Base-by-base conservation (phyloP, 1,140 invertebrate species). In the Drosophila watanabei region DNA sequence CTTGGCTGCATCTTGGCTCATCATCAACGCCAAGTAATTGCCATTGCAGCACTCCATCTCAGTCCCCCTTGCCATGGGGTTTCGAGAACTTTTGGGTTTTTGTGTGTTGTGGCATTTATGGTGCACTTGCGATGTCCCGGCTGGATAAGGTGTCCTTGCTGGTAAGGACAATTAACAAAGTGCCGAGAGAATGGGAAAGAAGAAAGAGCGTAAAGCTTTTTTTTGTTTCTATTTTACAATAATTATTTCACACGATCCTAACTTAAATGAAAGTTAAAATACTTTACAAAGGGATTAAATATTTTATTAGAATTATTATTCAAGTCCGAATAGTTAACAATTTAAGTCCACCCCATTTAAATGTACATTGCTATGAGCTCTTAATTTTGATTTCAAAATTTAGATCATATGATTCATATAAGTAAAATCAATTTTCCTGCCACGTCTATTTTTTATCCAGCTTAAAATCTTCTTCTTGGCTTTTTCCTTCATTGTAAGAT, bases 1-100 rank as follows among this genome's bases (percentile, higher is more conserved):
- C 83, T 86, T 68, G 79, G 43, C 64, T 66, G 61, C 82, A 75
- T 88, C 84, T 87, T 87, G 84, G 84, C 71, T 72, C 84, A 88
- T 80, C 84, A 88, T 87, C 84, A 83, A 80, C 70, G 80, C 72
- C 84, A 88, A 80, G 76, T 73, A 66, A 78, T 70, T 75, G 76
- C 72, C 66, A 72, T 72, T 68, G 79, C 83, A 65, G 60, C 58
- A 62, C 57, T 54, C 57, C 32, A 60, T 52, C 43, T 56, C 43
- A 49, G 33, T 56, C 13, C 52, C 20, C 18, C 33, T 5, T 46
- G 41, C 51, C 20, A 33, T 4, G 32, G n/a, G 14, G 14, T 28
- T 14, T 14, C 30, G 35, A 5, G 28, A 69, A 39, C 45, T 65
- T 78, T 70, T 28, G 71, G 65, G 65, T 71, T 76, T 82, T 80